phyloP scores from a whole-genome alignment of 2,113 vertebrate genomes.

The Grantiella picta region DNA sequence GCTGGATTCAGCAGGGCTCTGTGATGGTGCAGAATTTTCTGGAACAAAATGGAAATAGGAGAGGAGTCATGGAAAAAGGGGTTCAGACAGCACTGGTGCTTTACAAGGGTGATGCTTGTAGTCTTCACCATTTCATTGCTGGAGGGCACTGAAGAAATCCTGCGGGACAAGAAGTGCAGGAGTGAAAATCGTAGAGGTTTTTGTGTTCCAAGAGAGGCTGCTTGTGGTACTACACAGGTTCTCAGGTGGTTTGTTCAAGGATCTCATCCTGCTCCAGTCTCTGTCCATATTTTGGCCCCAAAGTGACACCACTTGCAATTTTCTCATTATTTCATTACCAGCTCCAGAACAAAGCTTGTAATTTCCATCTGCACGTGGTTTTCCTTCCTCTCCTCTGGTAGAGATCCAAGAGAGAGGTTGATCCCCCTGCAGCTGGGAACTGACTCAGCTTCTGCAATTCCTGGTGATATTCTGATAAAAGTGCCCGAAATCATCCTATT shows the following conservation, averaged over 20 bases:
- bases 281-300: background rate
- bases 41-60: background rate
- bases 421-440: background rate
- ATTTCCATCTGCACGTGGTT: fast-evolving
- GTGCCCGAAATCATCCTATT: background rate
- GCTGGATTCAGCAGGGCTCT: background rate
- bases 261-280: background rate
- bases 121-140: background rate
- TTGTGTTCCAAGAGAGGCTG: background rate
- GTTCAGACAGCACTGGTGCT: background rate
- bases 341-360: background rate
- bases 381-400: background rate
- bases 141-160: background rate
- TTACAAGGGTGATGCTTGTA: background rate
- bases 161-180: background rate
- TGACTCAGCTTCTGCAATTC: background rate
- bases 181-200: background rate
- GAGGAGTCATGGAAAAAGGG: background rate
- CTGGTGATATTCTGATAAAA: background rate
- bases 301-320: background rate
- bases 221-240: fast-evolving
- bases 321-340: background rate
- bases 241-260: background rate
- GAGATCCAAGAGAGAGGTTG: background rate
- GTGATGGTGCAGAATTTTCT: background rate